Base-by-base conservation (phyloP, 1,140 invertebrate genomes). In the Orius insidiosus region DNA sequence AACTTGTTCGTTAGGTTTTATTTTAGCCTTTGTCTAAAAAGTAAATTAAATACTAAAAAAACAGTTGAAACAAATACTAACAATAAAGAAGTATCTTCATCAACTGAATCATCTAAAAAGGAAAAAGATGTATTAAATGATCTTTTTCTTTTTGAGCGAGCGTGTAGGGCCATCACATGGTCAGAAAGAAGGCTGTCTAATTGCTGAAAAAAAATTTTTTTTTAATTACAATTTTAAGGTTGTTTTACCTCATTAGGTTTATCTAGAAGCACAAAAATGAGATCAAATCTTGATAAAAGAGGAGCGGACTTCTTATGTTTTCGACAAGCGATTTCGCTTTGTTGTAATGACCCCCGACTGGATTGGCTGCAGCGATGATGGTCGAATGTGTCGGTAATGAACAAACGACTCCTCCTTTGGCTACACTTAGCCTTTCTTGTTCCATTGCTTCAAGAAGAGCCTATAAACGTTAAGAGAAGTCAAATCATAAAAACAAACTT, bases 381-480 rank as follows among this genome's bases (percentile, higher is more conserved):
- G 85, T 82, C 1, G 85, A 80, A 39, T 82, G 68, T 0, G 85
- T 79, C 24, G 81, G 76, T 33, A 94, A 64, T 40, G 75, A 80
- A 61, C 76, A 83, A 51, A 82, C 72, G 10, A 81, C 68, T n/a
- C 82, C 80, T 13, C 82, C 81, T 63, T 94, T 90, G 0, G 88
- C 86, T 46, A 96, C 75, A 59, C 85, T 89, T 1, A 95, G 78
- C 47, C 78, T 76, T 54, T 93, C 83, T 55, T 94, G 88, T 62
- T 96, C 90, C 88, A 97, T 94, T 9, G 85, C 85, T 71, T 96
- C 90, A 35, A 95, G 63, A 32, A 97, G 64, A 40, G 78, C 76
- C 65, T 76, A 31, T 30, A 44, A 44, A 32, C 3, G 24, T 43
- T 44, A 18, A 31, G 31, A 47, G 33, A 36, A 36, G 9, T 32